phyloP scores from a whole-genome alignment of 2,113 vertebrate species.

The Oenanthe oenanthe region DNA sequence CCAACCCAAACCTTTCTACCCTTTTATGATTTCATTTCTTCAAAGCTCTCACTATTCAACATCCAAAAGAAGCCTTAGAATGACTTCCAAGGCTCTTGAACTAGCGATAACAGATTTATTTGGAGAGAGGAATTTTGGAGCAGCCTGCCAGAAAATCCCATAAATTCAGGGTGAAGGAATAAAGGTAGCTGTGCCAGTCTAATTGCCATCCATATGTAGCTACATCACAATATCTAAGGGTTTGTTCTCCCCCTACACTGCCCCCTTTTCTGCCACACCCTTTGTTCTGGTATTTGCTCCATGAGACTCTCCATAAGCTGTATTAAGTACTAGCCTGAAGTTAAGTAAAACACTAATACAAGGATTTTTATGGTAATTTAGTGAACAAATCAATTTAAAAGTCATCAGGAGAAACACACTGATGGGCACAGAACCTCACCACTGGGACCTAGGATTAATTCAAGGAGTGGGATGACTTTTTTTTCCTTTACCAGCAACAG shows the following conservation, averaged over 20 bases:
- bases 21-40: background rate
- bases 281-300: rapidly evolving
- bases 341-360: background rate
- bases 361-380: background rate
- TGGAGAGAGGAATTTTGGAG: background rate
- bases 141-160: background rate
- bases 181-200: background rate
- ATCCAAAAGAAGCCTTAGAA: background rate
- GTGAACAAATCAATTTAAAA: background rate
- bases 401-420: background rate
- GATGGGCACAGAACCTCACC: background rate
- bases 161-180: background rate
- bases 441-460: background rate
- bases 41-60: background rate
- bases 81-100: background rate
- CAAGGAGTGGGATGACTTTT: rapidly evolving
- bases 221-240: background rate
- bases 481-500: background rate
- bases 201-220: background rate
- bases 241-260: background rate
- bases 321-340: background rate
- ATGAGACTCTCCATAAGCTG: background rate
- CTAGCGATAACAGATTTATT: background rate
- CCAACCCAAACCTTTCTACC: background rate
- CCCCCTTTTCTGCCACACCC: background rate